Conservation (phyloP, 2,888 invertebrate genomes). For the Heliconius ethilla region DNA sequence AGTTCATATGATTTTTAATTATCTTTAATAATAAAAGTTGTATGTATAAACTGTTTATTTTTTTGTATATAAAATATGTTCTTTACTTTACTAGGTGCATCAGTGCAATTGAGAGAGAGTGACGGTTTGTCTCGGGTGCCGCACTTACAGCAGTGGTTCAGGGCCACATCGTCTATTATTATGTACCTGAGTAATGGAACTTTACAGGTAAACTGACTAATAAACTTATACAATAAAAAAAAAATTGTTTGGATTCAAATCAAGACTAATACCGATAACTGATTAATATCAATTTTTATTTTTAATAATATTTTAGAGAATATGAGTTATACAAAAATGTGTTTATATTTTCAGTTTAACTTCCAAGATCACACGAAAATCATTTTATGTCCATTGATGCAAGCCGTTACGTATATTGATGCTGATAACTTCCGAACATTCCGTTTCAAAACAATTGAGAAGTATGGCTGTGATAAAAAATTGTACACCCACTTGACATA, state of each 20-base stretch:
- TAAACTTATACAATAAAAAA: not conserved
- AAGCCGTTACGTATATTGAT: conserved; percentile 98
- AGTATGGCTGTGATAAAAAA: conserved; percentile 91
- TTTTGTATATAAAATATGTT: not conserved
- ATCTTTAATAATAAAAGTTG: too few species aligned
- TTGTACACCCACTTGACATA: conserved; percentile 92
- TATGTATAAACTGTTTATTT: not conserved
- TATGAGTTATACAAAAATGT: not conserved
- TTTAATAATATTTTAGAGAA: too few species aligned
- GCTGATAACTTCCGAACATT: conserved; percentile 95
- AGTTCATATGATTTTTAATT: too few species aligned
- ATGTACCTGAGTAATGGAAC: conserved; percentile 99
- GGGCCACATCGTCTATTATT: conserved; percentile 96
- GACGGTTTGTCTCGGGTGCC: conserved; percentile 96
- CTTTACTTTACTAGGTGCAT: conserved; percentile 82
- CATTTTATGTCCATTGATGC: conserved; percentile 98
- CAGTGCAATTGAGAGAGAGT: conserved; percentile 88
- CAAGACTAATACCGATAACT: not conserved
- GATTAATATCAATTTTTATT: too few species aligned
- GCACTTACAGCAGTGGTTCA: conserved; percentile 97
- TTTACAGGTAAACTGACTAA: conserved; percentile 86
- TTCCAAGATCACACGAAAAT: conserved; percentile 99
- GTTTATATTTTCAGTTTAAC: conserved; percentile 87
- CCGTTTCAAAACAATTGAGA: conserved; percentile 90
- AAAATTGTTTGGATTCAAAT: not conserved